Conservation (phyloP, 1,140 invertebrate genomes). For the Listronotus bonariensis region DNA sequence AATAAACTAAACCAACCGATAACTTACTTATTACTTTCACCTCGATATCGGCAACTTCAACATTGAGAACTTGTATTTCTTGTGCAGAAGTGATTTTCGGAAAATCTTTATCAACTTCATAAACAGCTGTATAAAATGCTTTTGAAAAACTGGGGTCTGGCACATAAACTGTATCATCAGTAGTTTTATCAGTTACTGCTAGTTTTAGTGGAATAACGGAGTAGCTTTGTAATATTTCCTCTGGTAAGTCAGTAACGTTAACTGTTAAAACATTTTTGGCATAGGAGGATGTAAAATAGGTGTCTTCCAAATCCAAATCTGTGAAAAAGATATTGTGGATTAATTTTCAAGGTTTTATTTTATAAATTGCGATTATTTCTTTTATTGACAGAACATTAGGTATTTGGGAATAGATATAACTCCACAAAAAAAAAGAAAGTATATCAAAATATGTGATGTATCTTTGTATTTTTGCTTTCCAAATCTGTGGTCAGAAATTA, state of each 20-base stretch:
- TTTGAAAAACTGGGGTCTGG: slow-evolving; percentile 3
- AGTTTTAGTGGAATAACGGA: slow-evolving; percentile 27
- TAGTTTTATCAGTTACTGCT: slow-evolving; percentile 14
- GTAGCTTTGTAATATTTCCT: slow-evolving; percentile 6
- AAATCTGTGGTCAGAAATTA: no score
- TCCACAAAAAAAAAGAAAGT: no score
- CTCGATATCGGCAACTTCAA: background rate
- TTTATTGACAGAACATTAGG: background rate
- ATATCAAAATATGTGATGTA: no score
- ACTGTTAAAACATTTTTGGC: slow-evolving; percentile 9
- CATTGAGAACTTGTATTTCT: background rate
- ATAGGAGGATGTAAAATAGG: slow-evolving; percentile 14
- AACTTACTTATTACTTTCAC: slow-evolving; percentile 7
- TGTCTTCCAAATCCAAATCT: slow-evolving; percentile 13
- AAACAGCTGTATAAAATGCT: background rate
- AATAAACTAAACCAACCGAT: no score
- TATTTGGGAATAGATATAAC: no score
- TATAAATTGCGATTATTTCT: background rate
- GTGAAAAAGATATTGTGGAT: slow-evolving; percentile 1
- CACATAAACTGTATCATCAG: slow-evolving; percentile 13
- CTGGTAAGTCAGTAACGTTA: slow-evolving; percentile 4
- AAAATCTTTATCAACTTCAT: background rate
- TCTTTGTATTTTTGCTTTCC: no score
- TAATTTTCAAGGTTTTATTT: background rate
- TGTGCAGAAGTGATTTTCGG: background rate